Evolutionary conservation across 2,113 vertebrate genomes (phyloP).

Genomic region (Gobio gobio): DNA sequence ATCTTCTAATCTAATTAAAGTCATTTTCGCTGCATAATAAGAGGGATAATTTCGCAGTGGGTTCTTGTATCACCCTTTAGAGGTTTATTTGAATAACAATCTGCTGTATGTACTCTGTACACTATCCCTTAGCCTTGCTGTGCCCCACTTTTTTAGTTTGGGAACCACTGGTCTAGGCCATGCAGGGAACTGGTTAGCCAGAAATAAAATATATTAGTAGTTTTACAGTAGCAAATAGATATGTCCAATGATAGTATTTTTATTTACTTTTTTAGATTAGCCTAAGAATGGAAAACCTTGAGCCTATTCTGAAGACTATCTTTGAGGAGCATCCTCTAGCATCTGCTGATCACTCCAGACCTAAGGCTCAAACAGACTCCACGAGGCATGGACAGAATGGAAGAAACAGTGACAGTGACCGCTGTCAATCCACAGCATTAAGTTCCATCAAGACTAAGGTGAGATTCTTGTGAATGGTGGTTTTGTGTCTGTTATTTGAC

Average conservation of each 20-base stretch:
- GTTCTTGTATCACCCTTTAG: too few relatives aligned
- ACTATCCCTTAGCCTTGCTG: too few relatives aligned
- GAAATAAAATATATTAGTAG: not conserved
- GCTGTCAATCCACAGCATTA: conserved; percentile 72
- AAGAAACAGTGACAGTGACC: conserved; percentile 35
- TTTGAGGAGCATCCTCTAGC: conserved; percentile 58
- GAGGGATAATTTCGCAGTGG: too few relatives aligned
- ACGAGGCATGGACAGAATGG: conserved; percentile 46
- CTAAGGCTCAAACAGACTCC: conserved; percentile 32
- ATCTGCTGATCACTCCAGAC: not conserved
- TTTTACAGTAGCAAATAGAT: not conserved
- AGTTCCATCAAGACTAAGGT: conserved; percentile 81
- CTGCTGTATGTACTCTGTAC: too few relatives aligned
- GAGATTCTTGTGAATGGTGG: conserved; percentile 43
- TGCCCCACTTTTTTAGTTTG: too few relatives aligned
- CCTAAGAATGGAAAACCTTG: conserved; percentile 69
- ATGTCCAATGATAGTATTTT: not conserved
- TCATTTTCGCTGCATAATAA: too few relatives aligned
- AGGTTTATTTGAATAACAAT: too few relatives aligned
- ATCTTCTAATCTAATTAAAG: too few relatives aligned
- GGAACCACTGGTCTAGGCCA: not conserved
- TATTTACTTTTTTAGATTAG: conserved; percentile 63
- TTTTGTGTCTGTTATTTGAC: not conserved
- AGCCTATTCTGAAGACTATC: conserved; percentile 67
- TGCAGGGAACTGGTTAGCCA: not conserved